These are phyloP conservation scores for Pluvialis apricaria DNA, from an alignment of 2,113 vertebrate species.

Conservation along the genomic window DNA sequence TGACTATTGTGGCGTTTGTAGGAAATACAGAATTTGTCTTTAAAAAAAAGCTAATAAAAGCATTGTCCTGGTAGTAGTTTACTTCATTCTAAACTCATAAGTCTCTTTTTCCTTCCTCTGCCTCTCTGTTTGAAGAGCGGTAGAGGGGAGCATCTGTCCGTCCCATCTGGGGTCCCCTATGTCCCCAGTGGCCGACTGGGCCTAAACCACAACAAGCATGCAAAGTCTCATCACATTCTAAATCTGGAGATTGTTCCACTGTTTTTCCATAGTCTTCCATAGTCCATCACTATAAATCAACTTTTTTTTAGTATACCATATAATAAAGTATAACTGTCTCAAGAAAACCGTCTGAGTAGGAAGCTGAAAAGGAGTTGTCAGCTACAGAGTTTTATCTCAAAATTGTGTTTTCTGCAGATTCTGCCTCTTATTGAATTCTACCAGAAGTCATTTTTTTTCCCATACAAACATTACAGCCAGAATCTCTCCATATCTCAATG, in stretches of 20 bases:
- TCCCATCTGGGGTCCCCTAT: no score
- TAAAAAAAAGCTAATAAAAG: not conserved
- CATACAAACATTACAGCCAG: not conserved
- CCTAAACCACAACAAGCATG: no score
- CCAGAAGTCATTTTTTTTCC: rapidly evolving
- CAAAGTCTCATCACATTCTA: not conserved
- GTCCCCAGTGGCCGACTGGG: no score
- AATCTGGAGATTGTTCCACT: not conserved
- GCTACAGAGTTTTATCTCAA: not conserved
- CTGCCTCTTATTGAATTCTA: not conserved
- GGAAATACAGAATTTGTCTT: not conserved
- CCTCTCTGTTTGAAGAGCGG: no score
- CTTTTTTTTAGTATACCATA: not conserved
- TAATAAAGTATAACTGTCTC: not conserved
- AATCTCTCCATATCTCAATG: not conserved
- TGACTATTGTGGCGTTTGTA: not conserved
- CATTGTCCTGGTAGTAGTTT: no score
- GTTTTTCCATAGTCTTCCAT: not conserved
- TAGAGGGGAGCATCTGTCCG: no score
- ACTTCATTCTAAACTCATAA: no score
- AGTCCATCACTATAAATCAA: not conserved
- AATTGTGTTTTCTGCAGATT: not conserved
- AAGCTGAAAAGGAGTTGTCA: not conserved
- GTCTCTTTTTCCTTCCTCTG: no score
- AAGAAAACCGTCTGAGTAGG: not conserved